Base-by-base conservation (phyloP, 2,888 invertebrate genomes). In the Lamproptera curius region DNA sequence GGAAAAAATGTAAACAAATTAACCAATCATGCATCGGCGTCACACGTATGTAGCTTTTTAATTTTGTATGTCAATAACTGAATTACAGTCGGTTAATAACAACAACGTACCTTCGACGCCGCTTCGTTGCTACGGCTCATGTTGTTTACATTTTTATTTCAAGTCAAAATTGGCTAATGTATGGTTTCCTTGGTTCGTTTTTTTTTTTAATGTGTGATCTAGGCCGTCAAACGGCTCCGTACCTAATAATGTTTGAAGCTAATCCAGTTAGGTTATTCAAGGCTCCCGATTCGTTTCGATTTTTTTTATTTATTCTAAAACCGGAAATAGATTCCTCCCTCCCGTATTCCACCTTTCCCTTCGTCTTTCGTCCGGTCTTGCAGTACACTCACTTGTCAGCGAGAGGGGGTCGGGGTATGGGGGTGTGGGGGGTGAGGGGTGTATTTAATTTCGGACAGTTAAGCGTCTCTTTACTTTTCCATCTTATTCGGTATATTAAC, bases 391-490 rank as follows among this genome's bases (percentile, higher is more conserved):
- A 70, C 65, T 70, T 73, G 74, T 77, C 77, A 72, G 66, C 57
- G 56, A 13, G n/a, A 11, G 31, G 31, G 31, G 11, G 31, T 9
- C 11, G 31, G 50, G 14, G n/a, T 73, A 73, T 77, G 76, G 71
- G 66, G 57, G 56, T n/a, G n/a, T 3, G 31, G 31, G 31, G 11
- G 31, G n/a, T n/a, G 31, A 50, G 14, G 61, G 62, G 60, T 65
- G 74, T 76, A 74, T 74, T 73, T 77, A 72, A 76, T 76, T 72
- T 70, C 56, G 63, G 70, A 68, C 69, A 67, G 61, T 62, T 71
- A 64, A 73, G 65, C 50, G 53, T 51, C 49, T 45, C 45, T 51
- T 54, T 51, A 50, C 43, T 49, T n/a, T n/a, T 6, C 15, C 28
- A 43, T 49, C 39, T 40, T 49, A 46, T 41, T 52, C 45, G 44